A percentile compares a stretch with the other conserved stretches of the same genome.
Conservation (phyloP, 2,888 invertebrate genomes). For the Liopterus haemorrhoidalis region DNA sequence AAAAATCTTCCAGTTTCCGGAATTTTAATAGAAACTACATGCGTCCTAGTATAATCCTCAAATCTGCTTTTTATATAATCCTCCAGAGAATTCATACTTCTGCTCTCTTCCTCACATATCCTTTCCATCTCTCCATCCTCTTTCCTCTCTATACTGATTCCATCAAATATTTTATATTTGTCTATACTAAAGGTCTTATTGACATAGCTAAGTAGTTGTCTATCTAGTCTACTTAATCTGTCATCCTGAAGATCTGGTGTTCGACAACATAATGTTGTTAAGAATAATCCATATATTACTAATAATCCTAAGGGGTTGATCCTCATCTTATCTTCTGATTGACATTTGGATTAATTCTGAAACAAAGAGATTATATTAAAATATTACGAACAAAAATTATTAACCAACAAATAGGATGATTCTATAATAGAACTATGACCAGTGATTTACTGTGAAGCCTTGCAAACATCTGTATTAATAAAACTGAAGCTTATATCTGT, state of each 20-base stretch:
- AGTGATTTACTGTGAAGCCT: no score
- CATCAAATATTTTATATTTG: conserved; percentile 53
- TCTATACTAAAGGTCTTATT: conserved; percentile 54
- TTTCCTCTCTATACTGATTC: conserved; percentile 49
- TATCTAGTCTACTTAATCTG: conserved; percentile 45
- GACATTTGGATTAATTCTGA: no score
- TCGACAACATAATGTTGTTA: conserved; percentile 41
- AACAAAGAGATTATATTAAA: no score
- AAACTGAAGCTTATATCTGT: no score
- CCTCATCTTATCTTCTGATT: no score
- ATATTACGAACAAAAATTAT: no score
- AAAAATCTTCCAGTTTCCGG: conserved; percentile 61
- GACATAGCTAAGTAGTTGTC: conserved; percentile 52
- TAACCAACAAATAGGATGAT: no score
- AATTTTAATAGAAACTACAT: conserved; percentile 59
- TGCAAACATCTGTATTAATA: no score
- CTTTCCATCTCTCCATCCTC: conserved; percentile 30
- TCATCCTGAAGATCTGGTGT: conserved; percentile 40
- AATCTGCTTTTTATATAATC: conserved; percentile 55
- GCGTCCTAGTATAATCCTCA: conserved; percentile 54
- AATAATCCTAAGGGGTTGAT: no score
- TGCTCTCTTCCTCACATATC: conserved; percentile 26
- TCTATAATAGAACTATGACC: no score
- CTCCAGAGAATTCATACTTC: conserved; percentile 47
- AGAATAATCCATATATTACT: no score